A percentile compares a stretch with the other conserved stretches of the same genome.
Conservation (phyloP, 2,113 vertebrate species). For the Myotis yumanensis region DNA sequence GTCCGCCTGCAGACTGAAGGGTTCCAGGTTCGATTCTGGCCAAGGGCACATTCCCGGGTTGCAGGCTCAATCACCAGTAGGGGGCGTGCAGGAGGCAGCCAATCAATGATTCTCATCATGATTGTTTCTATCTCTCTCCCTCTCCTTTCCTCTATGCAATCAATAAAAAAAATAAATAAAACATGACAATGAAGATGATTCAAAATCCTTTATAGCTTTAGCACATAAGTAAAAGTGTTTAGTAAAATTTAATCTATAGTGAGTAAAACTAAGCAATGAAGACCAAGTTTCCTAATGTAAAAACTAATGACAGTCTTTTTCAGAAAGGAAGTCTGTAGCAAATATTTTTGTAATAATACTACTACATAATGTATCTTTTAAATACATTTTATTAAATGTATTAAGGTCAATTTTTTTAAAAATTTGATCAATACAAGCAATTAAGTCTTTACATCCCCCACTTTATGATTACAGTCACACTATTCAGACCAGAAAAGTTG, state of each 20-base stretch:
- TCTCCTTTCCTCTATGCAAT: too few relatives aligned
- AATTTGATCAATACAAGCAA: constrained; percentile 16
- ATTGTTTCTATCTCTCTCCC: too few relatives aligned
- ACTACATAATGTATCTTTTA: neutral
- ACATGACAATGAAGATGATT: neutral
- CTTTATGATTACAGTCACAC: neutral
- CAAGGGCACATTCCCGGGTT: too few relatives aligned
- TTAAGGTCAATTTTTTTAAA: neutral
- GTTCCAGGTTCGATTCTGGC: too few relatives aligned
- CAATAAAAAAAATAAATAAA: too few relatives aligned
- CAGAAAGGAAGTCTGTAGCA: constrained; percentile 22
- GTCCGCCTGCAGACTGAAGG: too few relatives aligned
- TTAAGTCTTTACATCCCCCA: neutral
- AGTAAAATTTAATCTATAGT: neutral
- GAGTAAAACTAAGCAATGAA: constrained; percentile 13
- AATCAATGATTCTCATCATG: too few relatives aligned
- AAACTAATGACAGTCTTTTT: constrained; percentile 6
- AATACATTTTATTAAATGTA: constrained; percentile 54
- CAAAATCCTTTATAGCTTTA: neutral
- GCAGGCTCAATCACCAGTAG: too few relatives aligned
- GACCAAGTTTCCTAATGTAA: constrained; percentile 17
- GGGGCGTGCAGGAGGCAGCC: too few relatives aligned
- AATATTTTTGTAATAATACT: constrained; percentile 18
- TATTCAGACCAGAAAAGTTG: neutral
- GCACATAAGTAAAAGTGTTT: neutral